phyloP scores from a whole-genome alignment of 1,140 invertebrate genomes.

The Cydia splendana region DNA sequence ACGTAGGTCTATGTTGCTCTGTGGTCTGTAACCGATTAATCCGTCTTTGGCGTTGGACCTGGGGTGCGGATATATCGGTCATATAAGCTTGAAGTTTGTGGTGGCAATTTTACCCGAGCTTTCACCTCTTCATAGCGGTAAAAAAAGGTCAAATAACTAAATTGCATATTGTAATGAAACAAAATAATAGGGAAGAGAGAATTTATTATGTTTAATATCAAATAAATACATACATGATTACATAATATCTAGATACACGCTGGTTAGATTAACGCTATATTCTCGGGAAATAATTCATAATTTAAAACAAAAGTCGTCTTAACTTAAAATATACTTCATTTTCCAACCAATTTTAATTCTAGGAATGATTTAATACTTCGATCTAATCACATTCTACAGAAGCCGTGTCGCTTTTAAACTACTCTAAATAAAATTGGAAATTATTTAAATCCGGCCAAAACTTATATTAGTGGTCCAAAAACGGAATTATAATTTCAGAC shows the following conservation, averaged over 20 bases:
- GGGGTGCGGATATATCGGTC: too few species aligned
- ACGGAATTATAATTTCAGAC: slow-evolving; percentile 47
- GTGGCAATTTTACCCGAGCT: too few species aligned
- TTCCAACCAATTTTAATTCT: slow-evolving; percentile 36
- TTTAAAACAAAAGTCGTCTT: slow-evolving; percentile 41
- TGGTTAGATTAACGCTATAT: slow-evolving; percentile 2
- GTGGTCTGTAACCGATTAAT: too few species aligned
- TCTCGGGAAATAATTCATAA: slow-evolving; percentile 41
- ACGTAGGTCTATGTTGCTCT: too few species aligned
- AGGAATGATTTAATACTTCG: slow-evolving; percentile 49
- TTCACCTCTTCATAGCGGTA: too few species aligned
- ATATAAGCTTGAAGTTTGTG: too few species aligned
- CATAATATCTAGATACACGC: slow-evolving; percentile 44
- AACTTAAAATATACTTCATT: slow-evolving; percentile 44
- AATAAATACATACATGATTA: slow-evolving; percentile 54
- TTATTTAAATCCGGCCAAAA: slow-evolving; percentile 29
- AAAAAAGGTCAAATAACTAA: too few species aligned
- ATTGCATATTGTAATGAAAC: background rate
- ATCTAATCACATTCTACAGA: slow-evolving; percentile 37
- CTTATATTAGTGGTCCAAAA: slow-evolving; percentile 32
- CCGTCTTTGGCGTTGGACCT: too few species aligned
- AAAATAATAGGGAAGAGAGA: background rate
- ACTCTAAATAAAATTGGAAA: slow-evolving; percentile 22
- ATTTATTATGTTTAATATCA: slow-evolving; percentile 26
- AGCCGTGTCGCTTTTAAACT: background rate